phyloP scores from a whole-genome alignment of 92 coral and sea anemone genomes.

The Bergia puertoricense region DNA sequence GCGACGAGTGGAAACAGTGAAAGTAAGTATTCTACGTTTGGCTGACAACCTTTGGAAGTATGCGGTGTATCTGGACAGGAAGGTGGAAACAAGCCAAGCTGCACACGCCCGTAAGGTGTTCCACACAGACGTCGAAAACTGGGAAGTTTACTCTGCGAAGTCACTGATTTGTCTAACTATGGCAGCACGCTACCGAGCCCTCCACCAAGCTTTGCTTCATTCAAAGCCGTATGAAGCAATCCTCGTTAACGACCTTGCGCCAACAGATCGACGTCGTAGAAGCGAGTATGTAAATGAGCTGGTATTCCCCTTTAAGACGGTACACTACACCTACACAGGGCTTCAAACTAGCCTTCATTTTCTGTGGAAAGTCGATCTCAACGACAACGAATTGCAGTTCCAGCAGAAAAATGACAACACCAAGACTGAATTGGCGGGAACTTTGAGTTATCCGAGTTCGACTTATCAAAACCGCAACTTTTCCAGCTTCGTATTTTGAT shows the following conservation, averaged over 20 bases:
- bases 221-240: conserved; percentile 49
- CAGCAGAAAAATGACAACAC: conserved; percentile 46
- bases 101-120: conserved; percentile 38
- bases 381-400: not conserved
- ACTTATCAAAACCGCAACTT: no score
- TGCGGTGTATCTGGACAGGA: conserved; percentile 44
- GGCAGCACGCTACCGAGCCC: conserved; percentile 52
- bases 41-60: conserved; percentile 49
- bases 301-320: conserved; percentile 39
- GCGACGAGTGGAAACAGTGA: conserved; percentile 41
- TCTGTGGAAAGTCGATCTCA: conserved; percentile 28
- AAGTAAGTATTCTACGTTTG: conserved; percentile 37
- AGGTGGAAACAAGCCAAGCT: conserved; percentile 29
- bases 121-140: conserved; percentile 42
- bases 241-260: conserved; percentile 43
- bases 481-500: no score
- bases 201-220: conserved; percentile 52
- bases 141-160: conserved; percentile 40
- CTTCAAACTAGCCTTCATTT: conserved; percentile 37
- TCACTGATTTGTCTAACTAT: conserved; percentile 22
- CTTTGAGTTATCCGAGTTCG: no score
- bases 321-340: conserved; percentile 48
- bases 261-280: conserved; percentile 38
- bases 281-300: conserved; percentile 22
- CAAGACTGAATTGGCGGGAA: not conserved